phyloP scores from a whole-genome alignment of 2,113 vertebrate species.

The Pteropus alecto region DNA sequence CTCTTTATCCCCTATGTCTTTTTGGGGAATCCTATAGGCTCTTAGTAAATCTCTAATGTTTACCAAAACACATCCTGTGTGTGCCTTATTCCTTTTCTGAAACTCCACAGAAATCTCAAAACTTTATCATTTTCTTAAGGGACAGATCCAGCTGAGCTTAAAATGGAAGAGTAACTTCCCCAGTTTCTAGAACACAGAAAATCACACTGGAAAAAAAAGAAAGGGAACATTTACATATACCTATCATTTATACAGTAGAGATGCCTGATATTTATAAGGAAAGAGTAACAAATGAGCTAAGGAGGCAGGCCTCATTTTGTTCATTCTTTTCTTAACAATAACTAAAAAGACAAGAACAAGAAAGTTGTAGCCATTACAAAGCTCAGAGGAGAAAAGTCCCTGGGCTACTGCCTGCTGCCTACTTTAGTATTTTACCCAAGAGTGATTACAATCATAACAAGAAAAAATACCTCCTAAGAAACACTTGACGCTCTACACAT shows the following conservation, averaged over 20 bases:
- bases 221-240: background rate
- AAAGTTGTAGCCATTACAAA: background rate
- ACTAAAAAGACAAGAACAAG: background rate
- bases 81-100: background rate
- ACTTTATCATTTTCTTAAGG: background rate
- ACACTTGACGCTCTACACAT: background rate
- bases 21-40: background rate
- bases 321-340: background rate
- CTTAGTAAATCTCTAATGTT: background rate
- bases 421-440: background rate
- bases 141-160: background rate
- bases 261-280: background rate
- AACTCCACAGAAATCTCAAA: background rate
- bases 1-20: background rate
- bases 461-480: slow-evolving; percentile 4
- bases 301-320: background rate
- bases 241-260: background rate
- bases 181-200: background rate
- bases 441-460: background rate
- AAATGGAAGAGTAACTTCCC: background rate
- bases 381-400: background rate
- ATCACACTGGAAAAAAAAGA: background rate
- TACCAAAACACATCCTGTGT: background rate
- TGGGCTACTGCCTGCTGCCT: background rate
- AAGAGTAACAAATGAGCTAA: background rate